Evolutionary conservation across 2,888 invertebrate genomes (phyloP).

Genomic region (Ceraclea dissimilis): DNA sequence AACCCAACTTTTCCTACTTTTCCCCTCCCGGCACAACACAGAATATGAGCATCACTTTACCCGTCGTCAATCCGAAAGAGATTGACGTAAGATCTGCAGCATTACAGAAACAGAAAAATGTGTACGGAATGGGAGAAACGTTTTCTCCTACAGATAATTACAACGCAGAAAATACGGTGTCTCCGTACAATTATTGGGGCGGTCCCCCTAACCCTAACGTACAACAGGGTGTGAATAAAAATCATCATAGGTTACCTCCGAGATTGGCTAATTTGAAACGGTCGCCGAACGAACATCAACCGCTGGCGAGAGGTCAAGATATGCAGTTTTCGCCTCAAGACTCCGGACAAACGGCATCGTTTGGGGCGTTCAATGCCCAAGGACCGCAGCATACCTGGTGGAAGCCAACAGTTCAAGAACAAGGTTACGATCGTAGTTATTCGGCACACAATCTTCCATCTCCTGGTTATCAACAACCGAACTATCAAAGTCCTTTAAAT

Average conservation of each 20-base stretch:
- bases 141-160: constrained; percentile 5
- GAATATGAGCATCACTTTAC: constrained; percentile 37
- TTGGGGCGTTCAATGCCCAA: background rate
- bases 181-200: constrained; percentile 17
- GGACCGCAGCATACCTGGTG: constrained; percentile 12
- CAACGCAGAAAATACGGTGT: constrained; percentile 5
- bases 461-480: constrained; percentile 4
- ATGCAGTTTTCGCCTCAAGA: background rate
- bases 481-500: background rate
- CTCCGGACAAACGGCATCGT: background rate
- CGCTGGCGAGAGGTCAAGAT: background rate
- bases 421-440: constrained; percentile 8
- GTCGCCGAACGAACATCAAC: constrained; percentile 7
- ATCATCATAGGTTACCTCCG: constrained; percentile 13
- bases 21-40: constrained; percentile 30
- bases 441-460: constrained; percentile 3
- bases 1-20: constrained; percentile 16
- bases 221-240: constrained; percentile 1
- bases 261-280: constrained; percentile 21
- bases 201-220: background rate
- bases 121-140: constrained; percentile 6
- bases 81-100: constrained; percentile 47
- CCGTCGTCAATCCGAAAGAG: constrained; percentile 47
- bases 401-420: constrained; percentile 16
- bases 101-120: constrained; percentile 39